Percentiles rank a stretch among this genome's conserved stretches.
phyloP scores from a whole-genome alignment of 2,113 vertebrate genomes.

The Marmota monax region DNA sequence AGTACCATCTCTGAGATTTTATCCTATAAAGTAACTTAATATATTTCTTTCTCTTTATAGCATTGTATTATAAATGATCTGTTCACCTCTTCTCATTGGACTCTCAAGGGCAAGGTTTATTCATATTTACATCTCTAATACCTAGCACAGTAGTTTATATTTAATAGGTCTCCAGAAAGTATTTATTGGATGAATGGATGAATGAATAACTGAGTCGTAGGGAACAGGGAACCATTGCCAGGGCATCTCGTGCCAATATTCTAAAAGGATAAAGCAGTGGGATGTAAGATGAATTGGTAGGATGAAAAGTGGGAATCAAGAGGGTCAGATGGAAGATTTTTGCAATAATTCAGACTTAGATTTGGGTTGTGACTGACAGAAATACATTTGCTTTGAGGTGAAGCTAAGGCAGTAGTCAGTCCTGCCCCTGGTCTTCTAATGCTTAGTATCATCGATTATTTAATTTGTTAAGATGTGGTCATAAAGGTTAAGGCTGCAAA shows the following conservation, averaged over 20 bases:
- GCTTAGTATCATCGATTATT: neutral
- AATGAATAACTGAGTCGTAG: neutral
- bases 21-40: neutral
- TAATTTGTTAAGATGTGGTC: neutral
- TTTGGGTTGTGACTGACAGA: neutral
- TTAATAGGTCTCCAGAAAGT: conserved; percentile 1
- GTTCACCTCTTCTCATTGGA: neutral
- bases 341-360: neutral
- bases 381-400: neutral
- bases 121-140: neutral
- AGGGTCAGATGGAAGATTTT: neutral
- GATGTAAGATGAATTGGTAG: neutral
- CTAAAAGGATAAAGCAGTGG: neutral
- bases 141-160: neutral
- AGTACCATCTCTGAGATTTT: neutral
- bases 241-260: neutral
- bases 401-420: neutral
- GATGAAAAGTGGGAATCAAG: neutral
- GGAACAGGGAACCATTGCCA: neutral
- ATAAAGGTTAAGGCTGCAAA: neutral
- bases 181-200: conserved; percentile 1
- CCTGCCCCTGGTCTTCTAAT: rapidly evolving
- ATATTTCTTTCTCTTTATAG: neutral
- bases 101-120: neutral
- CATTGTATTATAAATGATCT: neutral